Base-by-base conservation (phyloP, 2,888 invertebrate species). In the Melipona beecheii region DNA sequence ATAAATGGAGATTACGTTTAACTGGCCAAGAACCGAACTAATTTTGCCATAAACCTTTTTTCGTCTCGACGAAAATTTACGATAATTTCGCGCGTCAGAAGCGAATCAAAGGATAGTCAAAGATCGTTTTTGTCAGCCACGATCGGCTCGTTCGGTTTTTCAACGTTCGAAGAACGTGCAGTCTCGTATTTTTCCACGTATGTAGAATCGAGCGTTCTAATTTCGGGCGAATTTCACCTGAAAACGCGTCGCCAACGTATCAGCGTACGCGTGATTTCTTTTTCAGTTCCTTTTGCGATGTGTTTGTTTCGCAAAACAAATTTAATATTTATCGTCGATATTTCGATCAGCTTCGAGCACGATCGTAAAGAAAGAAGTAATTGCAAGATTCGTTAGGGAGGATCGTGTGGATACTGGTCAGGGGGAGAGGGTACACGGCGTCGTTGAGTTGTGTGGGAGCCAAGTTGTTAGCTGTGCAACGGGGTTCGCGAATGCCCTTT, bases 51-150 rank as follows among this genome's bases (percentile, higher is more conserved):
- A 64, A 50, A 19, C 31, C 24, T 50, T 52, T 27, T 43, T 43
- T 43, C 36, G 9, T 9, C 24, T 15, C 36, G 27, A 9, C 21
- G 75, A 24, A 31, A 31, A 31, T 31, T 3, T 58, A 68, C 36
- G 36, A 43, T 19, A 43, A 66, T 27, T 68, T 66, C 4, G 21
- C 68, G 70, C 52, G 74, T 74, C 52, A 64, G 24, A 36, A 13
- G 36, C 19, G 4, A 50, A 50, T 50, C 52, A 62, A 50, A 50
- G n/a, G 24, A n/a, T n/a, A 2, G 24, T 66, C 13, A 62, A 76
- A 76, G 76, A 50, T 70, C 70, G 60, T 52, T 76, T 70, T 62
- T 50, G 43, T 52, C 70, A n/a, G n/a, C 43, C 62, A 62, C 72
- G 72, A 50, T 17, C 54, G n/a, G 19, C 19, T n/a, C 6, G 36